These are phyloP conservation scores for Mesochorus sp. DNA, from an alignment of 2,888 invertebrate genomes.

Conservation along the genomic window DNA sequence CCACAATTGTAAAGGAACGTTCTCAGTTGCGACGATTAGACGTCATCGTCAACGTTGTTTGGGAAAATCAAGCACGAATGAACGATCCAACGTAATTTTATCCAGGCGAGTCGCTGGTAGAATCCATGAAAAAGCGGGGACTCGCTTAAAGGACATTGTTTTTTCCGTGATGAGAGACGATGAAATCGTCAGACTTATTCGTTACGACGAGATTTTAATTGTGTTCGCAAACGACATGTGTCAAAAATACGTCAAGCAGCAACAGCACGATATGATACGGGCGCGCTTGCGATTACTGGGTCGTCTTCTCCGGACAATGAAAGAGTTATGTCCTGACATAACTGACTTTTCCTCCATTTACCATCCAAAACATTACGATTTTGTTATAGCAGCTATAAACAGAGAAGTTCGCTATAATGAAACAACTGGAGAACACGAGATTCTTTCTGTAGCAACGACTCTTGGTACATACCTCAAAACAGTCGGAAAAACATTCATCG, in stretches of 20 bases:
- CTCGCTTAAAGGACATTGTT: conserved; percentile 14
- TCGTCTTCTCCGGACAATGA: conserved; percentile 32
- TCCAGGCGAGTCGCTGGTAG: conserved; percentile 11
- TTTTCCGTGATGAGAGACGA: conserved; percentile 26
- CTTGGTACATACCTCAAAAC: not conserved
- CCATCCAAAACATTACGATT: conserved; percentile 50
- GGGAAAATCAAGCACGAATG: not conserved
- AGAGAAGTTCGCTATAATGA: conserved; percentile 39
- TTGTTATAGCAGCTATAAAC: conserved; percentile 47
- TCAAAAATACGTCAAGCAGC: conserved; percentile 9
- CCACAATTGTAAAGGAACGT: not conserved
- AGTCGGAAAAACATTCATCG: not conserved
- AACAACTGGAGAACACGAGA: not conserved
- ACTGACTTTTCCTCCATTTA: conserved; percentile 47
- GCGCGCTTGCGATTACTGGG: conserved; percentile 48
- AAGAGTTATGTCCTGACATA: conserved; percentile 28
- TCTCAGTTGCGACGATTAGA: not conserved
- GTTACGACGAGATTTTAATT: conserved; percentile 20
- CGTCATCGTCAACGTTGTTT: not conserved
- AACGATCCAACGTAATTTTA: not conserved
- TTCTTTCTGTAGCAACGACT: not conserved
- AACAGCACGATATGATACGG: conserved; percentile 61
- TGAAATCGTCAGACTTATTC: conserved; percentile 9
- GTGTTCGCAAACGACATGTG: conserved; percentile 24
- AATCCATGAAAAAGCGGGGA: conserved; percentile 13